Percentiles rank a stretch among this genome's conserved stretches.
Conservation (phyloP, 2,888 invertebrate species). For the Cephus nigrinus region DNA sequence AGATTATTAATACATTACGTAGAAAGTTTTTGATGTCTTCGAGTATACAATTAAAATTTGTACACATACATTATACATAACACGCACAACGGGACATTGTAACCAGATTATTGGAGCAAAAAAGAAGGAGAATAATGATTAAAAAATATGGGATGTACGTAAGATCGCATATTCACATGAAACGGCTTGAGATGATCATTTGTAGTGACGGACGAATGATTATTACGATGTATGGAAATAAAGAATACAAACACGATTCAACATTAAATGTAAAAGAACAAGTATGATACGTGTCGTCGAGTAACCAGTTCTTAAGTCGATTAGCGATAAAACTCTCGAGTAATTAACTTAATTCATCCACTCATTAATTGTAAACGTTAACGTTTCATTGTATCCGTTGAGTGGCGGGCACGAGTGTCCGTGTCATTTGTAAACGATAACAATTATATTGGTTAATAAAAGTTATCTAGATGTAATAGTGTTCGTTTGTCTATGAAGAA, state of each 20-base stretch:
- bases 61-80: conserved; percentile 47
- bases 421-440: conserved; percentile 64
- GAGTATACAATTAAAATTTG: conserved; percentile 64
- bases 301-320: conserved; percentile 63
- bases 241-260: not conserved
- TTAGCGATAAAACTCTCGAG: conserved; percentile 50
- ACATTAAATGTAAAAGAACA: conserved; percentile 55
- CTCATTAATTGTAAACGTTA: conserved; percentile 59
- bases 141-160: conserved; percentile 32
- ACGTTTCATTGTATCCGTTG: conserved; percentile 63
- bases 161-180: not conserved
- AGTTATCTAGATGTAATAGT: conserved; percentile 64
- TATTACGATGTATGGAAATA: not conserved
- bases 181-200: not conserved
- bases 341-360: conserved; percentile 47
- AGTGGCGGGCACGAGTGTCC: conserved; percentile 48
- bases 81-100: conserved; percentile 62
- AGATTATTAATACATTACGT: conserved; percentile 48
- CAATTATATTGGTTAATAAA: conserved; percentile 66
- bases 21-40: conserved; percentile 66
- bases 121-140: conserved; percentile 22
- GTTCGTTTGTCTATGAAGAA: conserved; percentile 3
- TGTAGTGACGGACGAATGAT: not conserved
- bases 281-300: conserved; percentile 61
- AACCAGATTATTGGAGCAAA: conserved; percentile 47